A percentile compares a stretch with the other conserved stretches of the same genome.
Evolutionary conservation across 2,888 invertebrate species (phyloP).

Genomic region (Yponomeuta plumbellus): DNA sequence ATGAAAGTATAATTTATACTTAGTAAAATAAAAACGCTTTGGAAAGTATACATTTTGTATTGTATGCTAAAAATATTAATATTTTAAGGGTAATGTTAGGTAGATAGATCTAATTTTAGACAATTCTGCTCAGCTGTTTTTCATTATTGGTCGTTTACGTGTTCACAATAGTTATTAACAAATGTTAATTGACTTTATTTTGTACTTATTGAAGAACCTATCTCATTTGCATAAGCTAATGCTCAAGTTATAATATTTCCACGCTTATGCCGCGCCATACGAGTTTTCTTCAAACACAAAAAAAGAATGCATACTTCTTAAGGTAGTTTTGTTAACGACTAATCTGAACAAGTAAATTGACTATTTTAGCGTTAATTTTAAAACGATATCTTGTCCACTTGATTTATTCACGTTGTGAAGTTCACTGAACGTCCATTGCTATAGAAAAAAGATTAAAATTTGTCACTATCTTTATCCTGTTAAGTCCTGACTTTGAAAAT

Average conservation of each 20-base stretch:
- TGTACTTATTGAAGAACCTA: neutral
- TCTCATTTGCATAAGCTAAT: neutral
- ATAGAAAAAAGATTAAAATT: neutral
- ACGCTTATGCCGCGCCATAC: neutral
- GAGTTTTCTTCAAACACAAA: neutral
- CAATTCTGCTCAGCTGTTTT: constrained; percentile 57
- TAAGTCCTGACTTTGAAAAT: neutral
- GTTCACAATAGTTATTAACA: neutral
- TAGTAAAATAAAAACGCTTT: neutral
- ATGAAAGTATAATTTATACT: constrained; percentile 11
- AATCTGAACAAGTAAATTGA: neutral
- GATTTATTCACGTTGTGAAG: constrained; percentile 4
- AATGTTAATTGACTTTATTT: neutral
- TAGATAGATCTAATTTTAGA: constrained; percentile 68
- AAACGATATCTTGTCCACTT: constrained; percentile 8
- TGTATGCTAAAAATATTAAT: constrained; percentile 47
- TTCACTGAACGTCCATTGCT: constrained; percentile 9
- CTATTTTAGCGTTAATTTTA: neutral
- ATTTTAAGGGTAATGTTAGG: constrained; percentile 42
- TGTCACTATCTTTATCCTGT: neutral
- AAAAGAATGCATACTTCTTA: neutral
- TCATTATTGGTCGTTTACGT: constrained; percentile 18
- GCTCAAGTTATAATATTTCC: neutral
- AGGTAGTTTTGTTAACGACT: neutral
- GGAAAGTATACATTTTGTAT: constrained; percentile 52